Conservation (phyloP, 92 coral and sea anemone species). For the Metridium senile region DNA sequence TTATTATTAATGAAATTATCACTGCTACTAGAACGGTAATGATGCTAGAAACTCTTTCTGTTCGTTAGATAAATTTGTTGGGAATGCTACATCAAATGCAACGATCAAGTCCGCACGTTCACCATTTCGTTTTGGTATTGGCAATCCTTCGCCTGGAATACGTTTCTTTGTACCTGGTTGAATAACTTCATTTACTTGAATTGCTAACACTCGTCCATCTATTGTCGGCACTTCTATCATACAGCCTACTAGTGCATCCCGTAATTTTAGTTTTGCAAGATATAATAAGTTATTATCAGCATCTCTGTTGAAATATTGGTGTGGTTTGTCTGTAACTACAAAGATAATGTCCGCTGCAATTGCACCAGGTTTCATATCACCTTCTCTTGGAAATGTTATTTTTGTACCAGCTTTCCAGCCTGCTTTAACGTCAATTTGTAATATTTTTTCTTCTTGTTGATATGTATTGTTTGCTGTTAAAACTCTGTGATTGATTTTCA, state of each 20-base stretch:
- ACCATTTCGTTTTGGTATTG: slow-evolving; percentile 75
- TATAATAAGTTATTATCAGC: slow-evolving; percentile 84
- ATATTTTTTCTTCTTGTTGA: slow-evolving; percentile 74
- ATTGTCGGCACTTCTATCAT: slow-evolving; percentile 82
- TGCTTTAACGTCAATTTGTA: slow-evolving; percentile 79
- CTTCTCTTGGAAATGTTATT: slow-evolving; percentile 73
- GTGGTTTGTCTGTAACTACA: slow-evolving; percentile 86
- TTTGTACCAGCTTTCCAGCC: slow-evolving; percentile 99
- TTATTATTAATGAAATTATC: neutral
- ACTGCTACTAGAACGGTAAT: slow-evolving; percentile 3
- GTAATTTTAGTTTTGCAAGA: slow-evolving; percentile 77
- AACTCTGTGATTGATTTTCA: slow-evolving; percentile 74
- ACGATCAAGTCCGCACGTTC: slow-evolving; percentile 87
- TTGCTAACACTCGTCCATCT: slow-evolving; percentile 72
- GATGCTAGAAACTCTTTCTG: slow-evolving; percentile 65
- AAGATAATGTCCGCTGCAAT: slow-evolving; percentile 89
- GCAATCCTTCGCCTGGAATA: slow-evolving; percentile 92
- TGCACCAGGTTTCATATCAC: slow-evolving; percentile 76
- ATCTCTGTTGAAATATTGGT: slow-evolving; percentile 89
- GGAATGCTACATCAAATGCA: slow-evolving; percentile 91
- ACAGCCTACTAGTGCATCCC: slow-evolving; percentile 86
- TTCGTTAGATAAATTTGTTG: slow-evolving; percentile 77
- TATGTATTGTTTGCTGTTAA: slow-evolving; percentile 40
- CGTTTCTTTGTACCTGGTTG: slow-evolving; percentile 95
- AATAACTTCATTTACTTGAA: slow-evolving; percentile 90